Evolutionary conservation across 2,113 vertebrate genomes (phyloP), one percentile per base, ranked within the genome.

Genomic region (Lasiurus borealis): DNA sequence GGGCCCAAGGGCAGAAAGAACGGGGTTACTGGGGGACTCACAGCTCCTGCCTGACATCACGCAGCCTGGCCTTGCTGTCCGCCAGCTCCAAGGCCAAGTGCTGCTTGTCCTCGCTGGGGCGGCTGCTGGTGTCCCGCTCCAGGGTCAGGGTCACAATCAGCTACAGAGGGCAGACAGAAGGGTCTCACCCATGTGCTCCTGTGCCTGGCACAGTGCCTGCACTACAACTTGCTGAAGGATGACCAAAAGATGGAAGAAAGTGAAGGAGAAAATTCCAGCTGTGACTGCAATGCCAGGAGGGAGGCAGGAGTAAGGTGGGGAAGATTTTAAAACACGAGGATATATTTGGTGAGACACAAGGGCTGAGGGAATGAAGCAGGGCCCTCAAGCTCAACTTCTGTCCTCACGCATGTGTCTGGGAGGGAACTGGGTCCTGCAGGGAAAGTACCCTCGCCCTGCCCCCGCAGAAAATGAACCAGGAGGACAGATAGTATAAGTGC

Each of bases 71-170:
- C 97, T 99, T 99, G 23, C 98, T 99, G 93, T 99, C 99, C 0
- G 99, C 99, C 16, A 99, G 98, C 96, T 99, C 99, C 94, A 99
- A 99, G 0, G 99, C 98, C 92, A 99, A 98, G 97, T 99, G 99
- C 97, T 99, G 99, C 73, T 98, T 99, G 95, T 99, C 99, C 96
- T 99, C 99, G 46, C 98, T 99, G 87, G 98, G 98, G 40, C 99
- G 98, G 80, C 97, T 98, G 87, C 88, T 98, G 92, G 96, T 96
- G 98, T 99, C 99, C 93, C 99, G 98, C 96, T 99, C 99, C 93
- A 99, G 99, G 18, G 99, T 99, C 95, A 99, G 98, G 97, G 99
- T 99, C 95, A 99, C 97, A 14, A 99, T 99, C 68, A 99, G 96
- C 99, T 99, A 50, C 50, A 50, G 50, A 50, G 50, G 50, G 50